Percentiles rank a stretch among this genome's conserved stretches.
Evolutionary conservation across 2,888 invertebrate genomes (phyloP).

Genomic region (Melangyna quadrimaculata): DNA sequence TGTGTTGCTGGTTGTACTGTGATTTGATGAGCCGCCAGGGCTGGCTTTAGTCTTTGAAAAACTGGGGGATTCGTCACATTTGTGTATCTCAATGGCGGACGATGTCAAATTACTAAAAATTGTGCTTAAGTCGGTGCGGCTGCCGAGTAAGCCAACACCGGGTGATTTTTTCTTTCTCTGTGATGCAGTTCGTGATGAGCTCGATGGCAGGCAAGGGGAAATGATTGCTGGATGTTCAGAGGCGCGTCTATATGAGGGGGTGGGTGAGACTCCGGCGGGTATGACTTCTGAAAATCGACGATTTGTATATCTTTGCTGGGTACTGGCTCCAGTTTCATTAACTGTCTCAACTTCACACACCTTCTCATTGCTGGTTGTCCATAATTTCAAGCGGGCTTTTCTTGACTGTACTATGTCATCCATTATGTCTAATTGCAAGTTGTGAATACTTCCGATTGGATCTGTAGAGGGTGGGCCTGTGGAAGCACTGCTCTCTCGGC

Average conservation of each 20-base stretch:
- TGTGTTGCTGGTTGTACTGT: conserved; percentile 71
- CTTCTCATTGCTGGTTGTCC: conserved; percentile 90
- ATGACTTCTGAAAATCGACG: conserved; percentile 89
- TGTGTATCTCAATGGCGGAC: conserved; percentile 90
- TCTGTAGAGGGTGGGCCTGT: conserved; percentile 88
- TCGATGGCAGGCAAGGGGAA: conserved; percentile 76
- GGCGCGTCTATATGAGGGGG: conserved; percentile 85
- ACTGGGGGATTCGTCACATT: conserved; percentile 83
- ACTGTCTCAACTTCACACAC: conserved; percentile 92
- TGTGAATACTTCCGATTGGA: conserved; percentile 89
- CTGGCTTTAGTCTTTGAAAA: conserved; percentile 69
- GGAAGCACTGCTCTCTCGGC: conserved; percentile 80
- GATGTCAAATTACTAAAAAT: conserved; percentile 88
- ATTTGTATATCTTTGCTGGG: conserved; percentile 84
- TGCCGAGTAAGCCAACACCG: conserved; percentile 87
- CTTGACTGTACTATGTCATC: conserved; percentile 92
- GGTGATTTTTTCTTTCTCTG: conserved; percentile 77
- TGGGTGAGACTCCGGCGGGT: conserved; percentile 79
- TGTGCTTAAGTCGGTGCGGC: conserved; percentile 90
- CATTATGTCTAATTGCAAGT: conserved; percentile 93
- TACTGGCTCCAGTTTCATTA: conserved; percentile 84
- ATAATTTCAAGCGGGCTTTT: conserved; percentile 91
- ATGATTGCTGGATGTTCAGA: conserved; percentile 86
- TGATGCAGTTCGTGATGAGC: conserved; percentile 75
- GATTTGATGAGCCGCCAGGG: conserved; percentile 69